Base-by-base conservation (phyloP, 2,113 vertebrate species). In the Ginglymostoma cirratum region DNA sequence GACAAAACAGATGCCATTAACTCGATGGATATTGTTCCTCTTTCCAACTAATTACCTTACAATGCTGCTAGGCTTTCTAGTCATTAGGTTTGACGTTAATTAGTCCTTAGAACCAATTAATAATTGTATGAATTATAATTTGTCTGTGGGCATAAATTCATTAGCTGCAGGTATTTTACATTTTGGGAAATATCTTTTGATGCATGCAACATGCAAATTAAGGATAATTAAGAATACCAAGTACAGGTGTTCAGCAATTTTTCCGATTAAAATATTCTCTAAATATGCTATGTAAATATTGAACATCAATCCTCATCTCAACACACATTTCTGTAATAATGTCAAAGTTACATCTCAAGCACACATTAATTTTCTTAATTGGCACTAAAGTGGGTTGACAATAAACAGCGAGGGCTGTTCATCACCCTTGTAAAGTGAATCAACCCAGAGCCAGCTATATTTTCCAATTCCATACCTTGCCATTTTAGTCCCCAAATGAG, bases 131-230 rank as follows among this genome's bases (percentile, higher is more conserved):
- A 95, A 76, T 72, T 95, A 72, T 48, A 52, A 72, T 95, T 52
- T 95, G 94, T 95, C 94, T 95, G 67, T 95, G 45, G 69, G 94
- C 94, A 95, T 52, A 24, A 72, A 45, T 72, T 94, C n/a, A 69
- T 94, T 69, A 42, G 21, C 65, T 95, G 30, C 70, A 8, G 30
- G 72, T 76, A 76, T 34, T 95, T 95, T 48, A 95, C 27, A 34
- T 76, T 76, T 93, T 67, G 89, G 34, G 34, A 93, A 48, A 94
- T 12, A 95, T 67, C n/a, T 69, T 42, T 94, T 45, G 69, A 70
- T 42, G 45, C 38, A 61, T 61, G 55, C 42, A 19, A 12, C 24
- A 61, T 95, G 42, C 69, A 95, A 70, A 72, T 95, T 48, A 70
- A 95, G 69, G 94, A 42, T 95, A 72, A 95, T 95, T 72, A 72